A percentile compares a stretch with the other conserved stretches of the same genome.
phyloP scores from a whole-genome alignment of 2,797 vertebrate species.

The Lutjanus argentimaculatus region DNA sequence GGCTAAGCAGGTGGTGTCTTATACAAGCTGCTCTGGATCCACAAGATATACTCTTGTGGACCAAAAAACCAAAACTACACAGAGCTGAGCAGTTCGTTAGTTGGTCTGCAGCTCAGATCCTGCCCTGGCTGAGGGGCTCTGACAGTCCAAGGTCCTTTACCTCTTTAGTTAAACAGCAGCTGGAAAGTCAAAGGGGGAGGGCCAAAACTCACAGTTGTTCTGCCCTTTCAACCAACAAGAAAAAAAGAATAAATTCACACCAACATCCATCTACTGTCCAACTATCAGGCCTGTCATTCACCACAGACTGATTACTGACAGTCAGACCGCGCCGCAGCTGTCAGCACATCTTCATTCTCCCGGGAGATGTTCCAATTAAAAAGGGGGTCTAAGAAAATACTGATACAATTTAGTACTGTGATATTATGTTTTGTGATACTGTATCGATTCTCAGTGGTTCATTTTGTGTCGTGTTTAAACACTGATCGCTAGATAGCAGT shows the following conservation, averaged over 20 bases:
- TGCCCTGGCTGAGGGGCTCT: slow-evolving; percentile 36
- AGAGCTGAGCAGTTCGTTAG: slow-evolving; percentile 22
- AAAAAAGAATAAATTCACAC: slow-evolving; percentile 42
- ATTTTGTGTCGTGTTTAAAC: too few relatives aligned
- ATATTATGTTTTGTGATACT: too few relatives aligned
- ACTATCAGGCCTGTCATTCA: slow-evolving; percentile 1
- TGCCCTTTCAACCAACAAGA: slow-evolving; percentile 36
- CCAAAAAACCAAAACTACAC: slow-evolving; percentile 6
- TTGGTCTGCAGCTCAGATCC: slow-evolving; percentile 24
- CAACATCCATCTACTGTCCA: slow-evolving; percentile 2
- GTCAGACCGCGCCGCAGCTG: slow-evolving; percentile 17
- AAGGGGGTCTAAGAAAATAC: too few relatives aligned
- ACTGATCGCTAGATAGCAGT: too few relatives aligned
- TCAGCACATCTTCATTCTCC: slow-evolving; percentile 11
- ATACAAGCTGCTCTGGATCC: slow-evolving; percentile 37
- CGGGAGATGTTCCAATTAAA: background rate
- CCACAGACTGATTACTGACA: slow-evolving; percentile 20
- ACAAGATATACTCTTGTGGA: background rate
- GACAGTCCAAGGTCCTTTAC: slow-evolving; percentile 80
- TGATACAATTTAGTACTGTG: too few relatives aligned
- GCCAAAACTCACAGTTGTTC: slow-evolving; percentile 34
- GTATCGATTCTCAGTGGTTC: too few relatives aligned
- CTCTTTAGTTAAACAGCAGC: slow-evolving; percentile 82
- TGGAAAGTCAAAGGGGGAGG: slow-evolving; percentile 35
- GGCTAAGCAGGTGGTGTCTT: slow-evolving; percentile 48